Base-by-base conservation (phyloP, 1,140 invertebrate species). In the Drosophila orena region DNA sequence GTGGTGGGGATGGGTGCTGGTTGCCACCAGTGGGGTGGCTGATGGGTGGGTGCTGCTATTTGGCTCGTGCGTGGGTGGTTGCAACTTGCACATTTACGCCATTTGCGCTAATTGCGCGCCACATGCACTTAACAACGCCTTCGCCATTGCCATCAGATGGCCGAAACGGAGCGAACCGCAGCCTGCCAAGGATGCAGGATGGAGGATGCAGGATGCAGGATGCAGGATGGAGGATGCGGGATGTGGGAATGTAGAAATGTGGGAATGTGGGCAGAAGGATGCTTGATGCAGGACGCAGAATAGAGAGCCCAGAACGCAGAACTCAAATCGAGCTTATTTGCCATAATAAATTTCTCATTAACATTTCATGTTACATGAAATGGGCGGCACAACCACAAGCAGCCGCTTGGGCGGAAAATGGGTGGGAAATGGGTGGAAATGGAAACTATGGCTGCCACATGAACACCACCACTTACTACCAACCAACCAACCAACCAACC, bases 311-410 rank as follows among this genome's bases (percentile, higher is more conserved):
- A 57, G 46, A 65, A 65, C 38, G 71, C 53, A 75, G 60, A 75
- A 65, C 72, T 53, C 73, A 77, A 72, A 77, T 77, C 64, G 73
- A 68, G 73, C 73, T 77, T 76, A 76, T 77, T 77, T 77, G 73
- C 73, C 73, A 77, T 77, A 76, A 77, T 77, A 77, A 77, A 77
- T 77, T 77, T 77, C 73, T 77, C 73, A 77, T 77, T 77, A 77
- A 77, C 73, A 77, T 77, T 77, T 76, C 73, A 77, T 77, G 73
- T 77, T 55, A 77, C 53, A 59, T 77, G 62, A 50, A 76, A 58
- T 54, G 61, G 43, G 54, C 22, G 59, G 40, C 27, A 14, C 30
- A 47, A 38, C 66, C 70, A 15, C 70, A 73, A 37, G 38, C 46
- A 15, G 20, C 20, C 5, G n/a, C 24, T 7, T 54, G n/a, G 27